These are phyloP conservation scores for Tapirus terrestris DNA, from an alignment of 2,113 vertebrate species.

Conservation along the genomic window DNA sequence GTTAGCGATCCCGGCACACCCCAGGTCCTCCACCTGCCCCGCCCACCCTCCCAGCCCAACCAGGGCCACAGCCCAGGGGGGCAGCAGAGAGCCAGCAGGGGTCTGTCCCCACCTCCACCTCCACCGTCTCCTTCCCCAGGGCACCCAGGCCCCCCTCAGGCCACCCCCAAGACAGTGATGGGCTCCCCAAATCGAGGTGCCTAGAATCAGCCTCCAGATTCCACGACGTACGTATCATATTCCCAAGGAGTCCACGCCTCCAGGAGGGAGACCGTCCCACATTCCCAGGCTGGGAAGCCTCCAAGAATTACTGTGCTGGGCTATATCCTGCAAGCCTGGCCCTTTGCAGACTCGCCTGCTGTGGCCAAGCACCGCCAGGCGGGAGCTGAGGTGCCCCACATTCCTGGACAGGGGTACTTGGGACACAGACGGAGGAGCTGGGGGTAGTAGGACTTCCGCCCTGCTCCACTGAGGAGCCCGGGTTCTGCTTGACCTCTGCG, in stretches of 20 bases:
- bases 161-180: background rate
- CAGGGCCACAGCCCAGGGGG: background rate
- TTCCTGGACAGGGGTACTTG: background rate
- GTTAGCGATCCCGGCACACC: background rate
- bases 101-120: rapidly evolving
- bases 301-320: rapidly evolving
- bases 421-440: rapidly evolving
- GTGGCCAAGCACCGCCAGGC: rapidly evolving
- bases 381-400: background rate
- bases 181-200: no score
- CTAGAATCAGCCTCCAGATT: background rate
- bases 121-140: rapidly evolving
- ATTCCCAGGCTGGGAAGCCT: background rate
- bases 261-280: rapidly evolving
- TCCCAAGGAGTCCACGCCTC: background rate
- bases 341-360: rapidly evolving
- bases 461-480: background rate
- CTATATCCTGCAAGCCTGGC: background rate
- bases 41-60: rapidly evolving
- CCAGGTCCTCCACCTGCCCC: background rate
- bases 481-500: background rate
- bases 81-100: background rate
- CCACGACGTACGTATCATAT: no score
- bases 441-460: background rate
- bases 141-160: background rate